Evolutionary conservation across 2,888 invertebrate species (phyloP), one percentile per base, ranked within the genome.

Genomic region (Platycheirus rosarum): DNA sequence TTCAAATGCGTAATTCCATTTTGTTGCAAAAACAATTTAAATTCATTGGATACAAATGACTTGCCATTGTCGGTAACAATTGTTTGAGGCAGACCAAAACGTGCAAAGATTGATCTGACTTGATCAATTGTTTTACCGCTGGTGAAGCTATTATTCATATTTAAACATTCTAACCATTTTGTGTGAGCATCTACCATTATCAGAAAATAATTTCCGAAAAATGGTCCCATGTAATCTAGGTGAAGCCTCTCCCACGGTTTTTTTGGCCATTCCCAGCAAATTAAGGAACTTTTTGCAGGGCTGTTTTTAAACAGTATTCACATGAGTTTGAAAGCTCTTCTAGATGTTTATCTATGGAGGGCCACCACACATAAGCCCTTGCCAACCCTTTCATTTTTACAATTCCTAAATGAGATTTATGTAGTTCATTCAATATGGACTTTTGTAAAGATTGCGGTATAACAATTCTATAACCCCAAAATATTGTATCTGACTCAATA

Each of bases 1-100:
- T 23, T 70, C 23, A 78, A 40, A 26, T 78, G 70, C 60, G 18
- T 63, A 62, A 73, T 80, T 4, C 76, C 84, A 44, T 71, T 76
- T 49, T 51, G 20, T 9, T 32, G 23, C 11, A 85, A 49, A 37
- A 79, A 85, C 5, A 14, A 13, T 42, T 55, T 18, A n/a, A 87
- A 86, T 74, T 86, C 79, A 2, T 53, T 42, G 9, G 85, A 86
- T 13, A 73, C 78, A 68, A 87, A 86, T 35, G 76, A 74, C 11
- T 66, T 63, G 11, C 85, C 86, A 40, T 86, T 86, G 68, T 85
- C 86, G 4, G 85, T 84, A 8, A 86, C 85, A 8, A 86, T 57
- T 0, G 51, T 57, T 35, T 84, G 73, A 16, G 86, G 86, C 11
- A 87, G 62, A 0, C 86, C 85, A 73, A 85, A 85, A 57, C 74